Base-by-base conservation (phyloP, 2,888 invertebrate species). In the Megastigmus dorsalis region DNA sequence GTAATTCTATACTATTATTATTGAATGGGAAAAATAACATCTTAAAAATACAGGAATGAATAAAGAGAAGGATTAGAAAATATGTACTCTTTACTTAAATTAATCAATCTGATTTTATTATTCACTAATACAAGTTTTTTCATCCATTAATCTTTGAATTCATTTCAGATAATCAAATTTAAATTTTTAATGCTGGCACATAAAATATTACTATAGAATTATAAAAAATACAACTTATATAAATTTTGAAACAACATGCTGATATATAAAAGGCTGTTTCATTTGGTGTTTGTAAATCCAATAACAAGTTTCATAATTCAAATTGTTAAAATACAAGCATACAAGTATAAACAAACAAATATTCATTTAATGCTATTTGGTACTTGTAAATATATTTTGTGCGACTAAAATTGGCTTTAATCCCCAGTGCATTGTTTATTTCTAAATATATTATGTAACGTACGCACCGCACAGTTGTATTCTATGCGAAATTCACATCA, bases 401-500 rank as follows among this genome's bases (percentile, higher is more conserved):
- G 75, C 75, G 57, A 65, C 68, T 75, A 75, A 75, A 75, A 68
- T 72, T 67, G 55, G 68, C 72, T 59, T 72, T 68, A 63, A 68
- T 72, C 26, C 67, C 68, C 72, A 75, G 75, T 75, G 75, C 75
- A 59, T 68, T 57, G n/a, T 52, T 75, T 72, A 68, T 54, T 9
- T 67, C 63, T 75, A 62, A 59, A 67, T 63, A 67, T 75, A 33
- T 18, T 62, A 59, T 67, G 54, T 67, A 59, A 66, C 18, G 15
- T 68, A 65, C 45, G 59, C 63, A 55, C 59, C 54, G 52, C 57
- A 57, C 57, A 60, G 48, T 75, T 57, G 60, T 55, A 67, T 70
- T 62, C 48, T 60, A 48, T 74, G 69, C 57, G 67, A 30, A 72
- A 50, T 73, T 23, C 48, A 62, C 55, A 33, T 59, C 13, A 18